These are phyloP conservation scores for Xenops minutus DNA, from an alignment of 2,797 vertebrate genomes.

Conservation along the genomic window DNA sequence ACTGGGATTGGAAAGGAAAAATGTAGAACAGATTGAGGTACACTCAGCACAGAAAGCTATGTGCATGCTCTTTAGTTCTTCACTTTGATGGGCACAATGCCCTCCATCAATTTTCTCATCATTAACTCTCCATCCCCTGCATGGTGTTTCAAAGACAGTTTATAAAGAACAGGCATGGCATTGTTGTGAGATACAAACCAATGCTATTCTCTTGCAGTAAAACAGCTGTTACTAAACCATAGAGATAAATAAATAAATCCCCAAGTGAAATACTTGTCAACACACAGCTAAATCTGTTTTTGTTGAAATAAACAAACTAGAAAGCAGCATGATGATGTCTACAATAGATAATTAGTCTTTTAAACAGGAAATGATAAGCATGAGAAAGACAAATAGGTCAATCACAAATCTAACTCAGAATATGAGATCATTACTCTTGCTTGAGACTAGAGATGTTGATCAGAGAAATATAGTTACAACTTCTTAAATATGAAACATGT, in stretches of 20 bases:
- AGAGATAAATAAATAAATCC: neutral
- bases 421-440: neutral
- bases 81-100: neutral
- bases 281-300: neutral
- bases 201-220: neutral
- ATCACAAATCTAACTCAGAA: neutral
- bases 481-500: neutral
- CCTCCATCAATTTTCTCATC: neutral
- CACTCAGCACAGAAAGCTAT: neutral
- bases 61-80: neutral
- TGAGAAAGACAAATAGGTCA: neutral
- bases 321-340: neutral
- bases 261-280: neutral
- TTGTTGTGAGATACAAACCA: neutral
- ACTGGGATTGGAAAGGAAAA: neutral
- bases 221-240: neutral
- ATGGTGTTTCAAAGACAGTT: neutral
- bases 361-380: neutral
- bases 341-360: neutral
- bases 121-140: neutral
- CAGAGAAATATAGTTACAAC: neutral
- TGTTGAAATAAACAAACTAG: neutral
- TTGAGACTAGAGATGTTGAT: neutral
- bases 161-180: neutral
- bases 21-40: neutral